A percentile compares a stretch with the other conserved stretches of the same genome.
Conservation (phyloP, 2,113 vertebrate genomes). For the Eptesicus fuscus region DNA sequence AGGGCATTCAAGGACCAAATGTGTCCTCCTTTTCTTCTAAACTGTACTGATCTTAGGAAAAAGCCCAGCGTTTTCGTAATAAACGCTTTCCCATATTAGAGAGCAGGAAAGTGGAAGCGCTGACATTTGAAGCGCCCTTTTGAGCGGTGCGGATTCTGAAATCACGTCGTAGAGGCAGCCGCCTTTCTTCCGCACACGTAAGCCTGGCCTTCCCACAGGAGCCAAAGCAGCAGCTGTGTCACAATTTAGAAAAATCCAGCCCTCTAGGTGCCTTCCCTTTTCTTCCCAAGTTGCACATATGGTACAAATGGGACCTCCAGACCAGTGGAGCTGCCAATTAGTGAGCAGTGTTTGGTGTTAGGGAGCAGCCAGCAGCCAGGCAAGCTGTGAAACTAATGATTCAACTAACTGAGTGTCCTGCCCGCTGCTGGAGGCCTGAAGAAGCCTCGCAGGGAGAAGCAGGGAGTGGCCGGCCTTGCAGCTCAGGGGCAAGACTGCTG, state of each 20-base stretch:
- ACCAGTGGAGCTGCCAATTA: neutral
- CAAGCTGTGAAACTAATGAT: neutral
- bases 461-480: neutral
- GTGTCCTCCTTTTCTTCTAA: neutral
- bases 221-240: neutral
- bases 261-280: neutral
- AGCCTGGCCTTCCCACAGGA: neutral
- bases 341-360: neutral
- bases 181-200: neutral
- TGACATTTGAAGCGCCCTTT: neutral
- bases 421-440: neutral
- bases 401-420: neutral
- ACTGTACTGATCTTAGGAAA: neutral
- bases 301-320: neutral
- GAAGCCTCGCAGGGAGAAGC: too few relatives aligned
- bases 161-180: neutral
- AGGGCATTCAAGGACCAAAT: neutral
- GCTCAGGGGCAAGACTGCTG: neutral
- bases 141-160: neutral
- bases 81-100: neutral
- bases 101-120: neutral
- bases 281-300: neutral
- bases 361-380: neutral
- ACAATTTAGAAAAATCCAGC: neutral
- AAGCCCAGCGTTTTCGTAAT: neutral